Evolutionary conservation across 2,797 vertebrate genomes (phyloP).

Genomic region (Crossoptilon crossoptilon): DNA sequence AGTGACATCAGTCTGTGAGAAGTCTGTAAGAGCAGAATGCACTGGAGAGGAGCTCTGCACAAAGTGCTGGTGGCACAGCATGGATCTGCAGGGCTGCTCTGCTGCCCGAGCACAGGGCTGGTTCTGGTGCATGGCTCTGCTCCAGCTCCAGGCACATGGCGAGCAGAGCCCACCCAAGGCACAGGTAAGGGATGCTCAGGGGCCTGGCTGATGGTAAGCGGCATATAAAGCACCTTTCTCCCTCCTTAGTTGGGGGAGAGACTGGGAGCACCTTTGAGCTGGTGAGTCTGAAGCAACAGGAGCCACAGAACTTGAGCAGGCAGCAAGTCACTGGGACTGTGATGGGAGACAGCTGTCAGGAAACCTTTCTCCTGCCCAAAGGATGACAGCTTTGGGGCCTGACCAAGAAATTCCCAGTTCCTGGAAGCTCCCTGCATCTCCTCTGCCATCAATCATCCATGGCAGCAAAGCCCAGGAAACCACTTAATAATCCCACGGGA

Average conservation of each 20-base stretch:
- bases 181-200: neutral
- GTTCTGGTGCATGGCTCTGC: neutral
- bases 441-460: neutral
- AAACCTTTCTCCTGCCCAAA: neutral
- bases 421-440: neutral
- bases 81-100: neutral
- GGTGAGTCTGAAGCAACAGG: neutral
- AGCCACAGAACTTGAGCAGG: neutral
- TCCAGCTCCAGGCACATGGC: accelerated
- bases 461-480: neutral
- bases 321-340: neutral
- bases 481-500: neutral
- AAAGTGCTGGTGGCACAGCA: neutral
- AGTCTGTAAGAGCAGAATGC: neutral
- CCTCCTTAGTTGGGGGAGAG: neutral
- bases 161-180: accelerated
- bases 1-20: neutral
- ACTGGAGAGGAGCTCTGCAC: neutral
- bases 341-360: neutral
- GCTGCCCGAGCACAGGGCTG: neutral
- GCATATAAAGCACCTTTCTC: neutral
- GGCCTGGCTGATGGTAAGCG: neutral
- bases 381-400: neutral
- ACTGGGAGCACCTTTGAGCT: neutral
- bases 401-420: neutral